These are phyloP conservation scores for Metellina segmentata DNA, from an alignment of 2,888 invertebrate genomes.

Conservation along the genomic window DNA sequence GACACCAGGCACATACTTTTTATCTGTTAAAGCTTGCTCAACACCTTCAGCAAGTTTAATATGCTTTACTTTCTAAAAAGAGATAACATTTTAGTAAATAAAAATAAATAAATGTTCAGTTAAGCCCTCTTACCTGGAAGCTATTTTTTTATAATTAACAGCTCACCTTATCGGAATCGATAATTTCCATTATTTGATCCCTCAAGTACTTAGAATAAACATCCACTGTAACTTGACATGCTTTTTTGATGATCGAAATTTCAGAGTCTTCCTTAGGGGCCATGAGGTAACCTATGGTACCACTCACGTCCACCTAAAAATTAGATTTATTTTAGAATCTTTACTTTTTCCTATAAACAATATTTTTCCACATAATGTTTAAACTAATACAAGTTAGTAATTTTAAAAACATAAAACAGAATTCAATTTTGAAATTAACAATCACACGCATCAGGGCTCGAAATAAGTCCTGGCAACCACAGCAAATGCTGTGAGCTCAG, in stretches of 20 bases:
- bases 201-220: conserved; percentile 97
- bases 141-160: background rate
- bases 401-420: too few relatives aligned
- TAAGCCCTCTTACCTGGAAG: background rate
- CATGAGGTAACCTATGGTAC: conserved; percentile 91
- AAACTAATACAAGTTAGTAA: too few relatives aligned
- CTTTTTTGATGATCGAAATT: conserved; percentile 93
- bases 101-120: background rate
- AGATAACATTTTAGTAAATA: background rate
- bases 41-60: conserved; percentile 96
- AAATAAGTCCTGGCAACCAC: too few relatives aligned
- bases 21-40: conserved; percentile 95
- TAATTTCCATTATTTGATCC: conserved; percentile 98
- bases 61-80: conserved; percentile 94
- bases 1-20: conserved; percentile 95
- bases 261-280: conserved; percentile 97
- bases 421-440: too few relatives aligned
- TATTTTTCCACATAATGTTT: too few relatives aligned
- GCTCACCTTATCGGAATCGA: conserved; percentile 94
- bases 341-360: background rate
- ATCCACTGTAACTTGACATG: conserved; percentile 94
- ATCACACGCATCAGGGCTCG: too few relatives aligned
- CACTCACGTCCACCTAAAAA: conserved; percentile 87
- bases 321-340: background rate
- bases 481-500: too few relatives aligned